phyloP scores from a whole-genome alignment of 2,113 vertebrate species.

The Bostrychus sinensis region DNA sequence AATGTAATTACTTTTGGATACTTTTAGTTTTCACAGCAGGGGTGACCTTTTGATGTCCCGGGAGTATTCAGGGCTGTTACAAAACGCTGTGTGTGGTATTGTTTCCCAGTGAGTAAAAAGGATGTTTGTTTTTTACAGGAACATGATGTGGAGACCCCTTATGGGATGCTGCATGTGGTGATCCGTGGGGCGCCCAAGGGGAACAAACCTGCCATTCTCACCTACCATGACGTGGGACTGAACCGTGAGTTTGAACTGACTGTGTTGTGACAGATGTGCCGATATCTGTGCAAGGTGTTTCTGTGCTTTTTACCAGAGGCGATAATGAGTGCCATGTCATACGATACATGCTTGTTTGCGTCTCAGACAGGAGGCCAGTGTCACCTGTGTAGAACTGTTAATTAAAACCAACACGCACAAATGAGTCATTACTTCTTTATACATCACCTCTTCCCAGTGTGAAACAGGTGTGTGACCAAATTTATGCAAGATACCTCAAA shows the following conservation, averaged over 20 bases:
- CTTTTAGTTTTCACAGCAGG: neutral
- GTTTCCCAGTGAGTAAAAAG: neutral
- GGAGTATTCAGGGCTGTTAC: neutral
- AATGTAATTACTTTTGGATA: neutral
- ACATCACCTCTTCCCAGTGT: neutral
- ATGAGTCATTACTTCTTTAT: neutral
- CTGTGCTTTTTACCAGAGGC: constrained; percentile 22
- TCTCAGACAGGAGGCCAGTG: neutral
- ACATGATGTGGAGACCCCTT: constrained; percentile 95
- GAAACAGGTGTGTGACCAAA: constrained; percentile 3
- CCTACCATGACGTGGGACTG: constrained; percentile 96
- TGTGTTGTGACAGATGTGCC: constrained; percentile 19
- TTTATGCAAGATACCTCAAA: neutral
- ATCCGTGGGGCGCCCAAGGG: constrained; percentile 94
- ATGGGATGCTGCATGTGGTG: constrained; percentile 94
- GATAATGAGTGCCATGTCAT: constrained; percentile 54
- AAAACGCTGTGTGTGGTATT: neutral
- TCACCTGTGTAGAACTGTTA: neutral
- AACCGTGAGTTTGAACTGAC: constrained; percentile 87
- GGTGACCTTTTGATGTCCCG: neutral
- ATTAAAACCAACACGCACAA: neutral
- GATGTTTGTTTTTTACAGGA: constrained; percentile 83
- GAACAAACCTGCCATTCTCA: constrained; percentile 93
- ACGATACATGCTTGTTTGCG: neutral
- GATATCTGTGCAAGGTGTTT: constrained; percentile 23